Evolutionary conservation across 92 coral and sea anemone genomes (phyloP).

Genomic region (Phenganax marumi): DNA sequence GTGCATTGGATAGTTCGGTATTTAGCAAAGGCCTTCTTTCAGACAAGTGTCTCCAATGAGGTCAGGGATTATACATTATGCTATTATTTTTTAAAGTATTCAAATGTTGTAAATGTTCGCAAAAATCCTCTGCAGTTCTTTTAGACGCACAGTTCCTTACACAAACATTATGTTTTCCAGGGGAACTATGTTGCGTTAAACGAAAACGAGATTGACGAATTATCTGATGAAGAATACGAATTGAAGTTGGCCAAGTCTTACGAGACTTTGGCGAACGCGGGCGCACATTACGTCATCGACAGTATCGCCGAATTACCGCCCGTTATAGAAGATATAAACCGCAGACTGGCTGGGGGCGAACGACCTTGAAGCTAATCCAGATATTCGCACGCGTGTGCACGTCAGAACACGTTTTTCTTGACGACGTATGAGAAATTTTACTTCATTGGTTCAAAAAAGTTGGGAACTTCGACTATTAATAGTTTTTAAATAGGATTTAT

Average conservation of each 20-base stretch:
- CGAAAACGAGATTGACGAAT: slow-evolving; percentile 84
- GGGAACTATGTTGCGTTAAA: slow-evolving; percentile 93
- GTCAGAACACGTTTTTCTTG: neutral
- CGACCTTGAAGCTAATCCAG: slow-evolving; percentile 63
- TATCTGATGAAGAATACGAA: slow-evolving; percentile 81
- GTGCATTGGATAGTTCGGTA: slow-evolving; percentile 22
- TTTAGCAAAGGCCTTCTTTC: neutral
- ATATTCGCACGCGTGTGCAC: neutral
- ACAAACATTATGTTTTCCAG: slow-evolving; percentile 64
- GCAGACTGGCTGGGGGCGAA: slow-evolving; percentile 88
- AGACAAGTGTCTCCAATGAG: neutral
- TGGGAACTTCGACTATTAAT: no score
- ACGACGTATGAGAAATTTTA: neutral
- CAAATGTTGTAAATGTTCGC: no score
- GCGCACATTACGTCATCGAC: slow-evolving; percentile 97
- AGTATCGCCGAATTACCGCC: slow-evolving; percentile 82
- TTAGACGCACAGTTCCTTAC: no score
- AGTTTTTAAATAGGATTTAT: no score
- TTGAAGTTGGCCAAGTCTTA: slow-evolving; percentile 71
- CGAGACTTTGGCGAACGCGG: slow-evolving; percentile 92
- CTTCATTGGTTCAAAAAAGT: neutral
- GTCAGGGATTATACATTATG: no score
- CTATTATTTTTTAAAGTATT: no score
- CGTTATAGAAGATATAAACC: slow-evolving; percentile 93
- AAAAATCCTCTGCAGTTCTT: no score